These are phyloP conservation scores for Morelia viridis DNA, from an alignment of 2,797 vertebrate genomes.

Conservation along the genomic window DNA sequence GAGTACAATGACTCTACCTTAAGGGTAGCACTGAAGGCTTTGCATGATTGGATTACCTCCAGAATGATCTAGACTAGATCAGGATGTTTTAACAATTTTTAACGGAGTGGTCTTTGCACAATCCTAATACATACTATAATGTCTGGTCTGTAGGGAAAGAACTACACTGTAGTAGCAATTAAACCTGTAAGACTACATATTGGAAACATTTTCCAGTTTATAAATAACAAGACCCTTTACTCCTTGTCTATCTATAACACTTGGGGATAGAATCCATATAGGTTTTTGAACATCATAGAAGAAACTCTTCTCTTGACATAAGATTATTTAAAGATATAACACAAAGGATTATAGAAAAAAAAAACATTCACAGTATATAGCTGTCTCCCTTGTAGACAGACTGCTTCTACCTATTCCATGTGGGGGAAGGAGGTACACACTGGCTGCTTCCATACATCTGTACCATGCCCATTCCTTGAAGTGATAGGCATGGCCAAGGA, in stretches of 20 bases:
- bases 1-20: background rate
- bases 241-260: background rate
- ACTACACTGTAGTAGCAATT: background rate
- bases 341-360: background rate
- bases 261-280: background rate
- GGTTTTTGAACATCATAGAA: background rate
- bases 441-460: background rate
- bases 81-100: background rate
- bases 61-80: background rate
- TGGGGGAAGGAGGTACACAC: no score
- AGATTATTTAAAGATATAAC: background rate
- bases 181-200: background rate
- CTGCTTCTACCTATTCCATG: background rate
- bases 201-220: background rate
- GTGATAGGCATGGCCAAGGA: no score
- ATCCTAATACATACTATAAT: background rate
- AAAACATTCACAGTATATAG: background rate
- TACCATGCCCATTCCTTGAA: background rate
- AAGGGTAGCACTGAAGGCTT: background rate
- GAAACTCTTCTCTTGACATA: background rate
- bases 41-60: background rate
- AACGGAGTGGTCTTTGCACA: background rate
- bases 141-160: background rate
- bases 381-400: background rate
- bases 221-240: background rate